These are phyloP conservation scores for Epizoanthus scotinus DNA, from an alignment of 92 coral and sea anemone species.

Conservation along the genomic window DNA sequence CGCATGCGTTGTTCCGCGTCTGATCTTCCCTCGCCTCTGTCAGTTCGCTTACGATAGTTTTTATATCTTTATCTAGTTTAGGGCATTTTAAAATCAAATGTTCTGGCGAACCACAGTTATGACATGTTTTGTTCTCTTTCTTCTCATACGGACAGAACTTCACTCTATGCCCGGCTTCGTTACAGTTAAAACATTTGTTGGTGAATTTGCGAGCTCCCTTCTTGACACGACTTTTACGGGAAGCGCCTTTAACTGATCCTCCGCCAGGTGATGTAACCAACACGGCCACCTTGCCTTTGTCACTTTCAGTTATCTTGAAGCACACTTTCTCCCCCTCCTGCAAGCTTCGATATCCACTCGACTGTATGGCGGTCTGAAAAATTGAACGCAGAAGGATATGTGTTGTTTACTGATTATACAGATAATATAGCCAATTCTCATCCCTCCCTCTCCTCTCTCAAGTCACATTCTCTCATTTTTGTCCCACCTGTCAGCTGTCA, in stretches of 20 bases:
- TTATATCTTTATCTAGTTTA: constrained; percentile 35
- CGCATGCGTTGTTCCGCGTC: neutral
- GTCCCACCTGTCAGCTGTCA: too few species aligned
- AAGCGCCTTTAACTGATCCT: constrained; percentile 72
- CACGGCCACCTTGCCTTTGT: constrained; percentile 82
- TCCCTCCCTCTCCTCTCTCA: too few species aligned
- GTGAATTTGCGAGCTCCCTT: constrained; percentile 97
- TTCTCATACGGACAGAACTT: constrained; percentile 78
- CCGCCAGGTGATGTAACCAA: constrained; percentile 85
- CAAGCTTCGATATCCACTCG: constrained; percentile 83
- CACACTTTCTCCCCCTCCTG: constrained; percentile 88
- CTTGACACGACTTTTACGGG: constrained; percentile 78
- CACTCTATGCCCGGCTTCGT: constrained; percentile 81
- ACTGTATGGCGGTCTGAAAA: constrained; percentile 88
- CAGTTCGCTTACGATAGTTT: constrained; percentile 8
- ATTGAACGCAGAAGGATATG: neutral
- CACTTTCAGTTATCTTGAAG: constrained; percentile 75
- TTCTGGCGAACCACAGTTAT: constrained; percentile 83
- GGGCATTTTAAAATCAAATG: constrained; percentile 92
- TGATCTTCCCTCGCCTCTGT: neutral
- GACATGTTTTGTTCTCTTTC: constrained; percentile 69
- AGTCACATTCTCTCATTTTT: too few species aligned
- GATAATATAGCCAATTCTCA: too few species aligned
- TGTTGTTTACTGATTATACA: too few species aligned
- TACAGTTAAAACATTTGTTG: constrained; percentile 92